Evolutionary conservation across 2,113 vertebrate species (phyloP).

Genomic region (Sylvicapra grimmia): DNA sequence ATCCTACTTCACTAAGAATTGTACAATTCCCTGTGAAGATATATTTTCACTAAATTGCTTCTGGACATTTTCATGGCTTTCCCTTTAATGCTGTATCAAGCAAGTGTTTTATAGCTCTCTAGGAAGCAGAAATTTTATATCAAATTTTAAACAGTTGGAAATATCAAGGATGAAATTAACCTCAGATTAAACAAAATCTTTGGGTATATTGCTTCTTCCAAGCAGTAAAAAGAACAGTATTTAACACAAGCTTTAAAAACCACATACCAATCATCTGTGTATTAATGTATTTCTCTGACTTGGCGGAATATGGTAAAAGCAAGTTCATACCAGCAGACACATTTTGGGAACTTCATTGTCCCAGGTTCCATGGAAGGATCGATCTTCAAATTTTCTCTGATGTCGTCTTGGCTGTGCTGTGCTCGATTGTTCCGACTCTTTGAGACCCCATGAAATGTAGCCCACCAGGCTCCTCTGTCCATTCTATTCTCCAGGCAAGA

Average conservation of each 20-base stretch:
- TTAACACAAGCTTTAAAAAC: background rate
- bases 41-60: conserved; percentile 71
- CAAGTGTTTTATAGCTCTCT: conserved; percentile 47
- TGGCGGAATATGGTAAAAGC: background rate
- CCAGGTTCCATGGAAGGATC: background rate
- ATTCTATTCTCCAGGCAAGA: background rate
- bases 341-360: background rate
- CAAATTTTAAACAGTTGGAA: conserved; percentile 45
- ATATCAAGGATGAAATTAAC: conserved; percentile 38
- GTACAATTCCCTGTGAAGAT: conserved; percentile 61
- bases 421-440: rapidly evolving
- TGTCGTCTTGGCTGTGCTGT: background rate
- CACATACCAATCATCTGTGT: rapidly evolving
- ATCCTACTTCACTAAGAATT: conserved; percentile 64
- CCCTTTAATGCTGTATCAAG: conserved; percentile 49
- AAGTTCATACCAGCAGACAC: background rate
- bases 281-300: background rate
- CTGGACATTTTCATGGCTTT: conserved; percentile 68
- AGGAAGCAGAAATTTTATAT: conserved; percentile 29
- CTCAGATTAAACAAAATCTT: conserved; percentile 15
- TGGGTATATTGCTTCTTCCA: background rate
- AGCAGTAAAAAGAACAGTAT: background rate
- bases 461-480: background rate
- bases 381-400: background rate
- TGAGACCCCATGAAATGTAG: background rate